A percentile compares a stretch with the other conserved stretches of the same genome.
phyloP scores from a whole-genome alignment of 2,888 invertebrate genomes.

The Cyclophora punctaria region DNA sequence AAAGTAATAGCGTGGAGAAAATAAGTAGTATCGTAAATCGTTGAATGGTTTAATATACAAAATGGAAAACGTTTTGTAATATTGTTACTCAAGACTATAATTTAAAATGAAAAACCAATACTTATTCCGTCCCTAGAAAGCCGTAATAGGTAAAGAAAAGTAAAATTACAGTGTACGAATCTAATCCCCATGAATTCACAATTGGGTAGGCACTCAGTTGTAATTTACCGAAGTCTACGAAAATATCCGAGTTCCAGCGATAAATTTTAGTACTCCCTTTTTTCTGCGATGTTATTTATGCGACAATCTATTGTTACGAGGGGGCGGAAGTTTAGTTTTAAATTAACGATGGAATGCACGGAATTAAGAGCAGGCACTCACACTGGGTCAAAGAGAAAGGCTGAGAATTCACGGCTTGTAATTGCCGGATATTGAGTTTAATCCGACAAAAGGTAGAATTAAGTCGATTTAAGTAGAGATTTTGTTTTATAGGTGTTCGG shows the following conservation, averaged over 20 bases:
- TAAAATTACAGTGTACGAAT: constrained; percentile 24
- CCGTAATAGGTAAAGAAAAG: constrained; percentile 10
- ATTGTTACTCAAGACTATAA: too few relatives aligned
- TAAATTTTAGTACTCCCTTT: constrained; percentile 36
- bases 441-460: constrained; percentile 46
- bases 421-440: constrained; percentile 35
- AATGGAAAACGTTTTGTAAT: too few relatives aligned
- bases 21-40: too few relatives aligned
- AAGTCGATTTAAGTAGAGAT: constrained; percentile 27
- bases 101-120: too few relatives aligned
- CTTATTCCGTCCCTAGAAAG: too few relatives aligned
- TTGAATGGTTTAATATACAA: too few relatives aligned
- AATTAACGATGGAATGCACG: constrained; percentile 56
- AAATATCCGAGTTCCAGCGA: constrained; percentile 21
- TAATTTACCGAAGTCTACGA: constrained; percentile 13
- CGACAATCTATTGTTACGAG: constrained; percentile 50
- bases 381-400: constrained; percentile 19
- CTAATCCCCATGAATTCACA: constrained; percentile 40
- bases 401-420: constrained; percentile 26
- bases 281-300: constrained; percentile 57
- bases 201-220: constrained; percentile 19
- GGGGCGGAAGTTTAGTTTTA: constrained; percentile 51
- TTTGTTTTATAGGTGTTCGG: constrained; percentile 26
- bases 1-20: too few relatives aligned
- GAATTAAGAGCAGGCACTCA: constrained; percentile 32